These are phyloP conservation scores for Salvelinus namaycush DNA, from an alignment of 2,113 vertebrate genomes.

Conservation along the genomic window DNA sequence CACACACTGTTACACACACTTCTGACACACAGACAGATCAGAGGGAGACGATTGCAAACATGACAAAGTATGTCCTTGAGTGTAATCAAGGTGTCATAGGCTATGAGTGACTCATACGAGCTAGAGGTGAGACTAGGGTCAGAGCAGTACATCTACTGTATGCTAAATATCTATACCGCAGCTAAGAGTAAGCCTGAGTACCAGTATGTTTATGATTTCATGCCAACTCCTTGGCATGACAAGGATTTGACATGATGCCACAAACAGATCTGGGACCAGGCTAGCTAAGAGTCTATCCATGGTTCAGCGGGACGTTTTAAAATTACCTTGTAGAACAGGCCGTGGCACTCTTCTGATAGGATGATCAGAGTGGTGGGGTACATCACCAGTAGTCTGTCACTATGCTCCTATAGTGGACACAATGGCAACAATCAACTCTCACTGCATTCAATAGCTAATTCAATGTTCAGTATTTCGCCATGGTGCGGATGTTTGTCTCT, in stretches of 20 bases:
- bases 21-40: background rate
- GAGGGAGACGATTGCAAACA: background rate
- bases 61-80: background rate
- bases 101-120: background rate
- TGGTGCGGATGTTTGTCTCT: too few species aligned
- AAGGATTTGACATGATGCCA: too few species aligned
- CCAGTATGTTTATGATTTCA: too few species aligned
- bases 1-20: constrained; percentile 12
- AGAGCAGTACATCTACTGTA: background rate
- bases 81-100: background rate
- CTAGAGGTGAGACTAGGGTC: background rate
- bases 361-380: constrained; percentile 89
- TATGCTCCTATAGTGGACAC: constrained; percentile 78
- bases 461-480: too few species aligned
- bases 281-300: too few species aligned
- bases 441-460: too few species aligned
- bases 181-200: too few species aligned
- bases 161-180: background rate
- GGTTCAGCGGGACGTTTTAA: background rate
- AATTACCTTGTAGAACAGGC: constrained; percentile 88
- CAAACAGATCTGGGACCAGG: too few species aligned
- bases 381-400: constrained; percentile 85
- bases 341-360: constrained; percentile 80
- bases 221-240: too few species aligned
- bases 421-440: background rate